Base-by-base conservation (phyloP, 2,888 invertebrate species). In the Altica lythri region DNA sequence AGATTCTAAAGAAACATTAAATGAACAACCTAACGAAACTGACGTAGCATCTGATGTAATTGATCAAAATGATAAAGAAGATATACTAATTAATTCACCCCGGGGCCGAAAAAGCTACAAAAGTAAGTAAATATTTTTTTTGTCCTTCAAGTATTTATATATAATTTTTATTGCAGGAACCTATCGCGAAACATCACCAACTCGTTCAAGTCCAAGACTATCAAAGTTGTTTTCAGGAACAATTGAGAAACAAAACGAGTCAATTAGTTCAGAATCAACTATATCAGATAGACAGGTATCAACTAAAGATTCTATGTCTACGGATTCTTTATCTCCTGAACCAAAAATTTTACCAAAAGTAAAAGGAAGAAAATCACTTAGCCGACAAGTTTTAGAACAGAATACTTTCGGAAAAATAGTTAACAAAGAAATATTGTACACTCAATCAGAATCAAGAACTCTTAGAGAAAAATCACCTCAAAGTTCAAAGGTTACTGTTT, bases 101-200 rank as follows among this genome's bases (percentile, higher is more conserved):
- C 68, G 52, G 45, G 63, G 65, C 9, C 63, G 72, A 53, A 65
- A 59, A 55, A 72, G 71, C 58, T 72, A 70, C 47, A 71, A 66
- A 62, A 62, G 71, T 71, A 55, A 63, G 64, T 17, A 17, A 25
- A 44, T 2, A 13, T 6, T 10, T 30, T 30, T 30, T 37, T 16
- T 37, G 14, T 37, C 17, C 5, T 9, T 9, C 4, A 9, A 16
- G 16, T 32, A 32, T 35, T 32, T 19, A 43, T 25, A 19, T 8
- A 17, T 22, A 25, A 18, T 12, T 46, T n/a, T 49, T 43, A 12
- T 40, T 34, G 4, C 32, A 68, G 68, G 66, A 42, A 60, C 61
- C 2, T 50, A 61, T 25, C 51, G 54, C 2, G 65, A 62, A 35
- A 35, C 17, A 16, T 49, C 61, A 4, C 63, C 67, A 9, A 54